phyloP scores from a whole-genome alignment of 2,888 invertebrate genomes.

The Drosophila pegasa region DNA sequence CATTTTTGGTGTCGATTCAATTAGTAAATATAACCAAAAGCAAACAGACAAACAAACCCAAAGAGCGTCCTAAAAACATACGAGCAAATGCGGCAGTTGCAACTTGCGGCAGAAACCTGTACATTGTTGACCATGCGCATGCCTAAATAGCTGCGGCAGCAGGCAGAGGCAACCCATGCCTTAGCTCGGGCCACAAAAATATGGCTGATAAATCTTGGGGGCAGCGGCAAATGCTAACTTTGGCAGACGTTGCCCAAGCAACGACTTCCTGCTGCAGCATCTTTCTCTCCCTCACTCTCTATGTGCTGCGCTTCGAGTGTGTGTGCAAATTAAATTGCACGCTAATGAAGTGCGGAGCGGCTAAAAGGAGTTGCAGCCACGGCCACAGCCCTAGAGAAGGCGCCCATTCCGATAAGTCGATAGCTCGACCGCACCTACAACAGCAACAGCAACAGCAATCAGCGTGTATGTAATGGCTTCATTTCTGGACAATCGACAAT shows the following conservation, averaged over 20 bases:
- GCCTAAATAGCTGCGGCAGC: conserved; percentile 66
- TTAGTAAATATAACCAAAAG: conserved; percentile 84
- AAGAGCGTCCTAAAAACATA: conserved; percentile 31
- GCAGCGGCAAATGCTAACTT: conserved; percentile 35
- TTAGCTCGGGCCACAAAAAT: conserved; percentile 22
- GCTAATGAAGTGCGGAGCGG: conserved; percentile 70
- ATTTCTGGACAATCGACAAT: conserved; percentile 54
- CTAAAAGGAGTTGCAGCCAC: not conserved
- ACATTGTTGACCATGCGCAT: conserved; percentile 74
- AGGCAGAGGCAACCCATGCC: conserved; percentile 43
- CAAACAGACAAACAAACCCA: conserved; percentile 74
- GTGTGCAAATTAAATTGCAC: conserved; percentile 79
- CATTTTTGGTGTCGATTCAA: conserved; percentile 85
- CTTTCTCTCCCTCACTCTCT: conserved; percentile 1
- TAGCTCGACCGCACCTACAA: conserved; percentile 18
- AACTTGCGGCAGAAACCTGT: conserved; percentile 69
- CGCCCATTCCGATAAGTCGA: conserved; percentile 32
- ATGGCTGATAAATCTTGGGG: conserved; percentile 68
- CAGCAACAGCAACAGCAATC: not conserved
- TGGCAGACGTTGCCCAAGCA: conserved; percentile 41
- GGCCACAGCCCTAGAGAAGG: conserved; percentile 9
- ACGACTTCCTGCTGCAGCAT: conserved; percentile 64
- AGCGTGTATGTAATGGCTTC: conserved; percentile 43
- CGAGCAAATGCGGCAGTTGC: conserved; percentile 55
- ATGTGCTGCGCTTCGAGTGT: conserved; percentile 43